A percentile compares a stretch with the other conserved stretches of the same genome.
These are phyloP conservation scores for Drosophila mayri DNA, from an alignment of 1,140 invertebrate species.

Conservation along the genomic window DNA sequence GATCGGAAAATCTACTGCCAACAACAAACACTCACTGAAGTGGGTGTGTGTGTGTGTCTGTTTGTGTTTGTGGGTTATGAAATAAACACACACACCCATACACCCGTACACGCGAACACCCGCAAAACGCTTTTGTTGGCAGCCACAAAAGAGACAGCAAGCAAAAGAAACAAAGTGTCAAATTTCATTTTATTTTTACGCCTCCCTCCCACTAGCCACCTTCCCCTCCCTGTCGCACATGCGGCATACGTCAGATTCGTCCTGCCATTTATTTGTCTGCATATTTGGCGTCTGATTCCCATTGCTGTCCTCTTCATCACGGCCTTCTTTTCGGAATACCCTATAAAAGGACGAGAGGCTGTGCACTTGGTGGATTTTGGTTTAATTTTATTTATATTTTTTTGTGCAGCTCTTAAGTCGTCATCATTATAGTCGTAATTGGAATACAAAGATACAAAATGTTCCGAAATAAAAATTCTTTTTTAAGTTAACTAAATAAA, in stretches of 20 bases:
- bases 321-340: slow-evolving; percentile 1
- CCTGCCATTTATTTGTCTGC: slow-evolving; percentile 65
- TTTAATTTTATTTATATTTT: neutral
- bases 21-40: slow-evolving; percentile 41
- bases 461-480: too few relatives aligned
- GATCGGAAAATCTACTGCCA: slow-evolving; percentile 54
- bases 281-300: slow-evolving; percentile 51
- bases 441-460: too few relatives aligned
- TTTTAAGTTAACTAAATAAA: too few relatives aligned
- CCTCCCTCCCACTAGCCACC: slow-evolving; percentile 6
- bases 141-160: slow-evolving; percentile 23
- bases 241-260: slow-evolving; percentile 57
- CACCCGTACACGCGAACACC: slow-evolving; percentile 3
- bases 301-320: slow-evolving; percentile 1
- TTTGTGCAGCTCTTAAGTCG: too few relatives aligned
- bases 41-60: neutral
- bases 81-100: slow-evolving; percentile 25
- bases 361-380: neutral
- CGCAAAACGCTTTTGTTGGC: slow-evolving; percentile 36
- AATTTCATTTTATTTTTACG: slow-evolving; percentile 55
- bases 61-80: slow-evolving; percentile 32
- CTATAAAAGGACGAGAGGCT: neutral
- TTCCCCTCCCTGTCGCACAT: slow-evolving; percentile 5
- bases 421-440: too few relatives aligned
- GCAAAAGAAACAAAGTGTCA: slow-evolving; percentile 52